Percentiles rank a stretch among this genome's conserved stretches.
phyloP scores from a whole-genome alignment of 2,113 vertebrate genomes.

The Sialia sialis region DNA sequence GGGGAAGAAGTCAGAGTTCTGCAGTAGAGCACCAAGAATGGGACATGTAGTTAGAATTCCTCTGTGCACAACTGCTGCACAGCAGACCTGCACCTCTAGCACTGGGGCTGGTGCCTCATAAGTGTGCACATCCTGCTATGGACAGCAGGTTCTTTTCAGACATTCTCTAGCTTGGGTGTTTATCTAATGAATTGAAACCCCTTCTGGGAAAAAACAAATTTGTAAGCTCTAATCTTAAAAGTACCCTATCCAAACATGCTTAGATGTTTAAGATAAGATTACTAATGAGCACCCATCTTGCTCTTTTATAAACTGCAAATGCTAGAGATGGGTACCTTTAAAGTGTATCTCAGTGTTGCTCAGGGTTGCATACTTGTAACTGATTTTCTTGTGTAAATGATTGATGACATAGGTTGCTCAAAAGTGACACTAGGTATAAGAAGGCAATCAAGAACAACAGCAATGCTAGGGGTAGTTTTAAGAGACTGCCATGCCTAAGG shows the following conservation, averaged over 20 bases:
- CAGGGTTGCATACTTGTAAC: not conserved
- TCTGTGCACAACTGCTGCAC: too few species aligned
- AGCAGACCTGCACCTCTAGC: rapidly evolving
- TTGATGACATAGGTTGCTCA: not conserved
- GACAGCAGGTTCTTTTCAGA: not conserved
- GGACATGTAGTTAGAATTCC: rapidly evolving
- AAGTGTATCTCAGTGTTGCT: not conserved
- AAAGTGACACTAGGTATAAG: not conserved
- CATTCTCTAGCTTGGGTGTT: not conserved
- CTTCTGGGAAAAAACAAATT: not conserved
- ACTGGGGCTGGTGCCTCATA: not conserved
- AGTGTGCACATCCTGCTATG: rapidly evolving
- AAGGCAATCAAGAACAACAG: not conserved
- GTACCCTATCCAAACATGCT: not conserved
- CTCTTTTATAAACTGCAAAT: not conserved
- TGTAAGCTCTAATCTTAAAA: not conserved
- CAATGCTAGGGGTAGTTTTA: not conserved
- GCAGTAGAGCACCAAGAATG: not conserved
- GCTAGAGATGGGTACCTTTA: not conserved
- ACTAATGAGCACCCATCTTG: not conserved
- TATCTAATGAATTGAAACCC: not conserved
- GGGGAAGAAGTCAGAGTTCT: not conserved
- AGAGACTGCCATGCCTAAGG: not conserved
- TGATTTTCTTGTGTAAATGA: not conserved
- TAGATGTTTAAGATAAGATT: not conserved